phyloP scores from a whole-genome alignment of 2,888 invertebrate genomes.

The Agonopterix alstromeriana region DNA sequence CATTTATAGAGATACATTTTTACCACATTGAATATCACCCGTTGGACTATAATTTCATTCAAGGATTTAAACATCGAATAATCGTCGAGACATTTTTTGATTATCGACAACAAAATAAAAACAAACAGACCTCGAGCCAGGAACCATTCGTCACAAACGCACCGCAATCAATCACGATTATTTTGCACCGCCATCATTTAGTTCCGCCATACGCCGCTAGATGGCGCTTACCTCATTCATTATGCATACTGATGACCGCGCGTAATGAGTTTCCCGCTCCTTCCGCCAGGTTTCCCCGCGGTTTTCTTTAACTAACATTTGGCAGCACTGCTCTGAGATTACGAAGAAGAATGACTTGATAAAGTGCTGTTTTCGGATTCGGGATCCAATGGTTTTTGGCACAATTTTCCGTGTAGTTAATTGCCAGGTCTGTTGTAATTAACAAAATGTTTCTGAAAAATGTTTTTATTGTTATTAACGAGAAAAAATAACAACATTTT shows the following conservation, averaged over 20 bases:
- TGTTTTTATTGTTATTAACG: no score
- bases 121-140: no score
- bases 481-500: no score
- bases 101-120: no score
- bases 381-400: background rate
- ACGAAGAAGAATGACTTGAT: slow-evolving; percentile 51
- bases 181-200: slow-evolving; percentile 33
- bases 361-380: slow-evolving; percentile 18
- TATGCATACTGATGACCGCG: slow-evolving; percentile 86
- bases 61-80: no score
- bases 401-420: background rate
- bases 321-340: slow-evolving; percentile 54
- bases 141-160: slow-evolving; percentile 33
- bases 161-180: slow-evolving; percentile 45
- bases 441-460: no score
- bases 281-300: slow-evolving; percentile 24
- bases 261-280: slow-evolving; percentile 72
- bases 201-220: slow-evolving; percentile 54
- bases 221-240: slow-evolving; percentile 79
- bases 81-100: no score
- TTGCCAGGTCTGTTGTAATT: no score
- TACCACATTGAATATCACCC: no score
- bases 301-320: slow-evolving; percentile 56
- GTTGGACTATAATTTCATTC: no score
- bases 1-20: no score